Base-by-base conservation (phyloP, 2,797 vertebrate species). In the Siniperca scherzeri region DNA sequence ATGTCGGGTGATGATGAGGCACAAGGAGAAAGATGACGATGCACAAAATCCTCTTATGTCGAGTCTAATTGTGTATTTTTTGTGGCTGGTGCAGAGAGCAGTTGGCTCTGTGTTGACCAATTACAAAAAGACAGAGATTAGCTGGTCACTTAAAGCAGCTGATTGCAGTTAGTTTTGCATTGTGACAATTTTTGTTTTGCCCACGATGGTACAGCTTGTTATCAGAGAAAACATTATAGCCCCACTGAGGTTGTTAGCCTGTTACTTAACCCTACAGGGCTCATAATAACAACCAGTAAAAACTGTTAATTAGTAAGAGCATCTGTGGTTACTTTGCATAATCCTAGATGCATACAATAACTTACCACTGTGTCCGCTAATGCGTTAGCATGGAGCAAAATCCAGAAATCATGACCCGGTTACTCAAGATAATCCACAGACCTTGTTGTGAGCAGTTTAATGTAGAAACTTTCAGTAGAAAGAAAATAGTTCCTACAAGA, bases 11-110 rank as follows among this genome's bases (percentile, higher is more conserved):
- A 87, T 83, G 86, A 86, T 22, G 17, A 80, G 61, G 72, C 86
- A 74, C 56, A 6, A 52, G 65, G 65, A 62, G 42, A 70, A 78
- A 62, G 66, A 90, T 90, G 81, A 83, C 13, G 10, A 25, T 38
- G 78, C 82, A 89, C 67, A 87, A 78, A 88, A 85, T 82, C 81
- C 80, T 75, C 77, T 71, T 68, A 42, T 74, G 59, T 71, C 4
- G 1, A 30, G 19, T 78, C 36, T 66, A 16, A 71, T 68, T 22
- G 30, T 65, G 40, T 53, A 3, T 56, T 60, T 53, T 71, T 33
- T 48, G 33, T 0, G 2, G 69, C 48, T 11, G 70, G 59, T 48
- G 52, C 7, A 0, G 67, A 74, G 75, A 66, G n/a, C 46, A 7
- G 19, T 46, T 21, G 22, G n/a, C 27, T 83, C 22, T 21, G 36